Conservation (phyloP, 2,888 invertebrate species). For the Bruchidius siliquastri region DNA sequence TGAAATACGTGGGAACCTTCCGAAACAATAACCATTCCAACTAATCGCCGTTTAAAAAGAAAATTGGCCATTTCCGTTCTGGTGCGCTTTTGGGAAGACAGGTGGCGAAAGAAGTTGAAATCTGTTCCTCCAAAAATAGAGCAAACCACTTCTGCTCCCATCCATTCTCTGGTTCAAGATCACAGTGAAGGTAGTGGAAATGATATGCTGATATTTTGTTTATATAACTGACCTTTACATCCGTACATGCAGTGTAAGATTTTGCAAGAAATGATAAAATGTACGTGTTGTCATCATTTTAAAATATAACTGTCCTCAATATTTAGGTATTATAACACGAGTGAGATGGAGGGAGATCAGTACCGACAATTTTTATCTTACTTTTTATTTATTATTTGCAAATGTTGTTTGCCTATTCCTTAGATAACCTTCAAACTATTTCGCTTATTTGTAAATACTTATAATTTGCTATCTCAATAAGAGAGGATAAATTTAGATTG, state of each 20-base stretch:
- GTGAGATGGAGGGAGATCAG: neutral
- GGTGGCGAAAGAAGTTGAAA: neutral
- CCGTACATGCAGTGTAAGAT: neutral
- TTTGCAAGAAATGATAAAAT: neutral
- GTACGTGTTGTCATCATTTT: neutral
- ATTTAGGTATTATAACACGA: neutral
- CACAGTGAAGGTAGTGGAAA: neutral
- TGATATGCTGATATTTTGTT: neutral
- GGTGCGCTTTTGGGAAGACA: neutral
- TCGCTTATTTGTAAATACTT: slow-evolving; percentile 25
- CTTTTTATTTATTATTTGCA: slow-evolving; percentile 14
- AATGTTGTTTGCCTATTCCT: slow-evolving; percentile 36
- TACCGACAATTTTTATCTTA: slow-evolving; percentile 8
- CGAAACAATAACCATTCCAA: neutral
- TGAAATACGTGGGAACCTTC: neutral
- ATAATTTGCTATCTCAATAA: slow-evolving; percentile 14
- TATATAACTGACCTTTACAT: neutral
- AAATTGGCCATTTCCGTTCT: neutral
- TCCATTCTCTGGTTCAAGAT: neutral
- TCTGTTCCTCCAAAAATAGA: neutral
- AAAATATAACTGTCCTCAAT: neutral
- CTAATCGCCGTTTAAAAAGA: neutral
- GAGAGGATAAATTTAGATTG: slow-evolving; percentile 15
- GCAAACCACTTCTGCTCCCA: neutral
- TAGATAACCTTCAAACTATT: slow-evolving; percentile 37